phyloP scores from a whole-genome alignment of 2,113 vertebrate species.

The Mustelus asterias region DNA sequence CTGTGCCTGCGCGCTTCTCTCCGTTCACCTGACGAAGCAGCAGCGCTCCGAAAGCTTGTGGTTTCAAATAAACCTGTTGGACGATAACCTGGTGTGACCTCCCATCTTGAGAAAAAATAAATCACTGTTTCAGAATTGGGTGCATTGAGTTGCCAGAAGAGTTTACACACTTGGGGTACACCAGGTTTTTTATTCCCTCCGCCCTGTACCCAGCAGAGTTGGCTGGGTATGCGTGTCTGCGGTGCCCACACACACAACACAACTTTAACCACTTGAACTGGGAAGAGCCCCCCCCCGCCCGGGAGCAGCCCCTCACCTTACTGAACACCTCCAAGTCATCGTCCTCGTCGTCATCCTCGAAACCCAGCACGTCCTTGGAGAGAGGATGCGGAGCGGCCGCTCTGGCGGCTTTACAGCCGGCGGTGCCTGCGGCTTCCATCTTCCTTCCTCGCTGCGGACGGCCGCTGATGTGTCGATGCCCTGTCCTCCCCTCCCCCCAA shows the following conservation, averaged over 20 bases:
- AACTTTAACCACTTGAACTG: not conserved
- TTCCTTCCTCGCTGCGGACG: not conserved
- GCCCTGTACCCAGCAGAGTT: too few species aligned
- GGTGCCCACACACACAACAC: not conserved
- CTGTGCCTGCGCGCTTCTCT: too few species aligned
- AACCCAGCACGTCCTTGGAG: conserved; percentile 48
- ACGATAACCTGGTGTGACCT: too few species aligned
- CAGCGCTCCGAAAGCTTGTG: too few species aligned
- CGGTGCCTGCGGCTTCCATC: not conserved
- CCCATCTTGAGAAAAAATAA: too few species aligned
- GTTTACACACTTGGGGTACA: not conserved
- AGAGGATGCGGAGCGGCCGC: not conserved
- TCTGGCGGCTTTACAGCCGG: not conserved
- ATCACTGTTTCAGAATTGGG: not conserved
- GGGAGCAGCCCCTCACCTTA: conserved; percentile 51
- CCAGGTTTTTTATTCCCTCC: too few species aligned
- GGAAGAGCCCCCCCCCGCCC: too few species aligned
- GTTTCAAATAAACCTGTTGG: too few species aligned
- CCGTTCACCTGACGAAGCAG: too few species aligned
- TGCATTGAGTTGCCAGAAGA: not conserved
- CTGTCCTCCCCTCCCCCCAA: not conserved
- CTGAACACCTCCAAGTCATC: conserved; percentile 69
- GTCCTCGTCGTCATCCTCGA: conserved; percentile 54
- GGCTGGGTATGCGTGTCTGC: too few species aligned
- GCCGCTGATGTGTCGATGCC: not conserved